These are phyloP conservation scores for Carcina quercana DNA, from an alignment of 2,888 invertebrate genomes.

Conservation along the genomic window DNA sequence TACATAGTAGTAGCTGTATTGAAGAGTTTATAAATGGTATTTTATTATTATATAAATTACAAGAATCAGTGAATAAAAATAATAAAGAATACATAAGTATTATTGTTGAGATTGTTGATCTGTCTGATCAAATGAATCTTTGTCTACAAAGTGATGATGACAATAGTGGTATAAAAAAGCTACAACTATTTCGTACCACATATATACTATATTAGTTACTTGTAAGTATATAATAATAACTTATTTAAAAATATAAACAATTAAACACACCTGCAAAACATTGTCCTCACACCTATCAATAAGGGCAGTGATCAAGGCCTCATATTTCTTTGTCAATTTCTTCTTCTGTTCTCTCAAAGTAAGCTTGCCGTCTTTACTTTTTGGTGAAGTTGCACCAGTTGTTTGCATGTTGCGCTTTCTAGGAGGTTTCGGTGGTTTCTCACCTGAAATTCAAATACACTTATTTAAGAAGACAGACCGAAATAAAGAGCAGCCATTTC, in stretches of 20 bases:
- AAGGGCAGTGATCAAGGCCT: slow-evolving; percentile 62
- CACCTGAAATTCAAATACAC: slow-evolving; percentile 21
- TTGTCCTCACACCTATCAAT: slow-evolving; percentile 65
- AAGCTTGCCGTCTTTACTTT: slow-evolving; percentile 40
- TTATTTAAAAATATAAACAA: background rate
- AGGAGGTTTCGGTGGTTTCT: slow-evolving; percentile 51
- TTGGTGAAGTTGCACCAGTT: slow-evolving; percentile 35
- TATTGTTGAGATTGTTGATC: too few relatives aligned
- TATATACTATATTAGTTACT: too few relatives aligned
- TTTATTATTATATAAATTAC: too few relatives aligned
- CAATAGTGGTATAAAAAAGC: too few relatives aligned
- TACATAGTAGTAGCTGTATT: too few relatives aligned
- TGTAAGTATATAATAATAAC: too few relatives aligned
- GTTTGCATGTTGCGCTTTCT: slow-evolving; percentile 48
- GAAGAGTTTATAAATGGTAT: too few relatives aligned
- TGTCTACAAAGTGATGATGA: background rate
- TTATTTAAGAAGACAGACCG: too few relatives aligned
- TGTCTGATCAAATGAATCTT: too few relatives aligned
- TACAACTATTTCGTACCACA: too few relatives aligned
- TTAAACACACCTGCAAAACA: slow-evolving; percentile 39
- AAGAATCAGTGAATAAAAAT: too few relatives aligned
- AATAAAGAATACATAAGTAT: too few relatives aligned
- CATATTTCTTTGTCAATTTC: slow-evolving; percentile 67
- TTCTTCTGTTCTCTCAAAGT: slow-evolving; percentile 64
- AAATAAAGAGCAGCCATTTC: background rate